Percentiles rank a stretch among this genome's conserved stretches.
phyloP scores from a whole-genome alignment of 2,888 invertebrate genomes.

The Troglohyphantes excavatus region DNA sequence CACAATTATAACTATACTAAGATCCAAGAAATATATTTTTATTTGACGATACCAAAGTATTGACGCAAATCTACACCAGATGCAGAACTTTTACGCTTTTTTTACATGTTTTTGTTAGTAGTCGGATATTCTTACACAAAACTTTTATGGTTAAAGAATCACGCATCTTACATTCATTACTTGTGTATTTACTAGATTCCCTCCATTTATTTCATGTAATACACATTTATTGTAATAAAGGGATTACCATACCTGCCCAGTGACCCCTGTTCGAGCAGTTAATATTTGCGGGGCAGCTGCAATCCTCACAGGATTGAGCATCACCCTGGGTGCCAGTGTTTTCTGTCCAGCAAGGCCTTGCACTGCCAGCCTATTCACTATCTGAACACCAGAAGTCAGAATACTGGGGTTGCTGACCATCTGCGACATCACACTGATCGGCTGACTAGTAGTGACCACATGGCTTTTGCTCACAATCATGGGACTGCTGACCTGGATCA shows the following conservation, averaged over 20 bases:
- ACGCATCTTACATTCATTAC: no score
- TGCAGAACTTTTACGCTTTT: no score
- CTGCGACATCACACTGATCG: constrained; percentile 74
- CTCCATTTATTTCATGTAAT: no score
- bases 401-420: constrained; percentile 76
- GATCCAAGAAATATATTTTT: no score
- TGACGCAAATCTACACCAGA: no score
- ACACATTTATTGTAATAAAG: not conserved
- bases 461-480: constrained; percentile 47
- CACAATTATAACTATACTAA: no score
- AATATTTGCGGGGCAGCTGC: constrained; percentile 91
- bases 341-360: constrained; percentile 85
- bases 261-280: constrained; percentile 74
- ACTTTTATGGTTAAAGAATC: no score
- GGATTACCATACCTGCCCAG: constrained; percentile 66
- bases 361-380: constrained; percentile 82
- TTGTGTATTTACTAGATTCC: no score
- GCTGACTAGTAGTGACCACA: constrained; percentile 63
- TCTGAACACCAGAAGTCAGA: constrained; percentile 70
- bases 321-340: constrained; percentile 88
- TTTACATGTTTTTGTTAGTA: no score
- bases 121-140: no score
- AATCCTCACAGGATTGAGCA: constrained; percentile 84
- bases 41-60: no score
- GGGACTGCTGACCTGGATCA: constrained; percentile 59